A percentile compares a stretch with the other conserved stretches of the same genome.
phyloP scores from a whole-genome alignment of 2,888 invertebrate species.

The Chorisops tibialis region DNA sequence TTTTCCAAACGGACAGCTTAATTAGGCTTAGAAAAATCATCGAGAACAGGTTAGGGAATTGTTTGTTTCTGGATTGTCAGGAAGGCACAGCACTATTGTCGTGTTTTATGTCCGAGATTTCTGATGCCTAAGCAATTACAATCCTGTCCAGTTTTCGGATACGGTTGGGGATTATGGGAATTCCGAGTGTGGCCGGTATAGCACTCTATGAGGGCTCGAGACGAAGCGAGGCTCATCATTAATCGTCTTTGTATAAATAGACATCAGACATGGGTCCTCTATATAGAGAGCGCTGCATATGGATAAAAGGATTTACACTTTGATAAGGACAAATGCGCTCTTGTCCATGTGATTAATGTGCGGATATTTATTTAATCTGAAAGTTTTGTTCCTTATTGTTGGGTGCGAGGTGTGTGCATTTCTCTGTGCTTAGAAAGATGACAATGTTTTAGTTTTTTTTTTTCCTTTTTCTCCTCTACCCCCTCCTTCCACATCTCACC shows the following conservation, averaged over 20 bases:
- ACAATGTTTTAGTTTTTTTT: background rate
- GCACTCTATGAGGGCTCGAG: background rate
- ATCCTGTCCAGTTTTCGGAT: conserved; percentile 19
- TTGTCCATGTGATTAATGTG: conserved; percentile 32
- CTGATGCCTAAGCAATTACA: conserved; percentile 19
- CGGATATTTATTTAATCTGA: conserved; percentile 32
- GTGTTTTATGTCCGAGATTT: conserved; percentile 14
- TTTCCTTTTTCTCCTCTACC: background rate
- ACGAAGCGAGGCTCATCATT: conserved; percentile 22
- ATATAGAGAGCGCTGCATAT: conserved; percentile 18
- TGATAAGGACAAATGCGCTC: conserved; percentile 33
- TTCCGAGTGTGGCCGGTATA: background rate
- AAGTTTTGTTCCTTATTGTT: conserved; percentile 28
- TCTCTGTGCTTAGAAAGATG: background rate
- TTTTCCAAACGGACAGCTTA: background rate
- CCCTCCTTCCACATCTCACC: background rate
- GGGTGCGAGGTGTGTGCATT: background rate
- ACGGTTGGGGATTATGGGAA: conserved; percentile 22
- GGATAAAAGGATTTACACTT: conserved; percentile 32
- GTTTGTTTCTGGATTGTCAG: conserved; percentile 14
- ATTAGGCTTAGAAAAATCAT: background rate
- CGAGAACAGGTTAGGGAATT: background rate
- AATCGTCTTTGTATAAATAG: conserved; percentile 29
- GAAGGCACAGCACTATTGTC: background rate
- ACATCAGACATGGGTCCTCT: conserved; percentile 26